Conservation (phyloP, 2,888 invertebrate genomes). For the Acleris sparsana region DNA sequence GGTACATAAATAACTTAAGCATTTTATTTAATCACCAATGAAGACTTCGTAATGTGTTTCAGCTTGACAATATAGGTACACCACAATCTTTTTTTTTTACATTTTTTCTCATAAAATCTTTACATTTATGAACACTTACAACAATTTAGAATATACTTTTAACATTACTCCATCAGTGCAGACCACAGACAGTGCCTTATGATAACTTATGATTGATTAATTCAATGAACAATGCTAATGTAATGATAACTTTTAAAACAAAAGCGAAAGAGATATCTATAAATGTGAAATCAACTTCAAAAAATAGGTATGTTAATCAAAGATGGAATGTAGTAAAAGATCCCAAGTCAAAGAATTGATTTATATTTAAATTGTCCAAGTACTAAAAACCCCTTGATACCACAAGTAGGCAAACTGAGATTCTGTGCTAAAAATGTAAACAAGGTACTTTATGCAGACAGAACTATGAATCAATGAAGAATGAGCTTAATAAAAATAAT, state of each 20-base stretch:
- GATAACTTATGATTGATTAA: constrained; percentile 16
- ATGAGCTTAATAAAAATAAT: not conserved
- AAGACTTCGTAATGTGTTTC: constrained; percentile 6
- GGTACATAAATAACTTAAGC: constrained; percentile 34
- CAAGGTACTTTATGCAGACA: not conserved
- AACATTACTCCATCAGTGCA: constrained; percentile 47
- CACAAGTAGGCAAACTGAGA: constrained; percentile 18
- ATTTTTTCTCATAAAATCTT: constrained; percentile 71
- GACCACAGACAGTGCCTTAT: constrained; percentile 48
- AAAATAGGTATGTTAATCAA: constrained; percentile 27
- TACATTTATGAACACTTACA: constrained; percentile 78
- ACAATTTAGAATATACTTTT: constrained; percentile 77
- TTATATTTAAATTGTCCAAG: constrained; percentile 13
- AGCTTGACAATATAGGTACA: constrained; percentile 18
- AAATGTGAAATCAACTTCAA: constrained; percentile 16
- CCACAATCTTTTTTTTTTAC: constrained; percentile 53
- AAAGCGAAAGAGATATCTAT: not conserved
- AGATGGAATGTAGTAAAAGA: constrained; percentile 37
- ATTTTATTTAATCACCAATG: constrained; percentile 26
- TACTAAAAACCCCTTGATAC: constrained; percentile 8
- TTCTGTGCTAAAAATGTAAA: constrained; percentile 12
- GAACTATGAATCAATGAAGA: not conserved
- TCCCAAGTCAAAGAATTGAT: constrained; percentile 3
- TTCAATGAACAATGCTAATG: not conserved
- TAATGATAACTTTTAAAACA: not conserved